phyloP scores from a whole-genome alignment of 2,113 vertebrate species.

The Solenodon paradoxus region DNA sequence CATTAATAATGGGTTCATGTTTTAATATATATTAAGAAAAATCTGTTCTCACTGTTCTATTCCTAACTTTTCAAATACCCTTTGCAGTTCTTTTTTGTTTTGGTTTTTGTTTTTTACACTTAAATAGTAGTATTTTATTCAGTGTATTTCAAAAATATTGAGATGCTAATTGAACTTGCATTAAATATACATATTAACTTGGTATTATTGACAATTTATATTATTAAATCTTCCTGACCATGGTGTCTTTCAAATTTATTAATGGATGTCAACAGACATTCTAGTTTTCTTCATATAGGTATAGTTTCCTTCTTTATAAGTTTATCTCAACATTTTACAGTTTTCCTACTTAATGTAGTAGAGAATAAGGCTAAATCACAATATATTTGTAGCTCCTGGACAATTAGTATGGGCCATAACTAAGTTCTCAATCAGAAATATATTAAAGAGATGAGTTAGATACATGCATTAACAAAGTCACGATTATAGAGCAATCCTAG shows the following conservation, averaged over 20 bases:
- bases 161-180: not conserved
- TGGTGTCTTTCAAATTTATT: not conserved
- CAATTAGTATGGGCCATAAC: not conserved
- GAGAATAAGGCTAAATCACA: not conserved
- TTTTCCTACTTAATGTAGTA: not conserved
- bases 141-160: not conserved
- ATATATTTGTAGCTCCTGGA: not conserved
- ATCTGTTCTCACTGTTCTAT: not conserved
- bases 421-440: slow-evolving; percentile 30
- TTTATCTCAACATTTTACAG: not conserved
- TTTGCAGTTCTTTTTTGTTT: not conserved
- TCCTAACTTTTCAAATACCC: not conserved
- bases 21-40: not conserved
- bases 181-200: not conserved
- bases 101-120: slow-evolving; percentile 17
- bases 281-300: not conserved
- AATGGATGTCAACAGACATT: not conserved
- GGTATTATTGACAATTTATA: not conserved
- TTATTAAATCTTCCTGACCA: not conserved
- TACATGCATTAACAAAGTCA: not conserved
- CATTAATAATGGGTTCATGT: not conserved
- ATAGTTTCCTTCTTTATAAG: not conserved
- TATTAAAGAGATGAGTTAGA: not conserved
- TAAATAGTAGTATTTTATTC: not conserved
- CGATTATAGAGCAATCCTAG: not conserved